Conservation (phyloP, 1,140 invertebrate species). For the Drosophila sturtevanti region DNA sequence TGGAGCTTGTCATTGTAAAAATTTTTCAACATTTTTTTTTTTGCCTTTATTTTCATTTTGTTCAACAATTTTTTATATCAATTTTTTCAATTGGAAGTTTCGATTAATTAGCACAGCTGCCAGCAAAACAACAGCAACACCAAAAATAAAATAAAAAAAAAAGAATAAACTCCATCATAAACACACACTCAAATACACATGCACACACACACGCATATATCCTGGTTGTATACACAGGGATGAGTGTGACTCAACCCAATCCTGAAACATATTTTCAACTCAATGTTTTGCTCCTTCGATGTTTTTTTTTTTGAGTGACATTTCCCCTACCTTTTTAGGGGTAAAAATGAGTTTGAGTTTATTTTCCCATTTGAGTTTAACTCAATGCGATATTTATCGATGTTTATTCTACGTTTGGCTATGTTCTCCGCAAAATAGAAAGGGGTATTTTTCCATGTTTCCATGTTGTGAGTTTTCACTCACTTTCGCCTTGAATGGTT, state of each 20-base stretch:
- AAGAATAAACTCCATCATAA: not conserved
- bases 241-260: not conserved
- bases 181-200: not conserved
- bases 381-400: constrained; percentile 21
- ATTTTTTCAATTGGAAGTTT: constrained; percentile 47
- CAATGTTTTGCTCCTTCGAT: constrained; percentile 12
- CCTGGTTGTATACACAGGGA: not conserved
- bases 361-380: constrained; percentile 31
- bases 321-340: not conserved
- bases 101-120: constrained; percentile 69
- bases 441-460: no score
- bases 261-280: not conserved
- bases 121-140: constrained; percentile 7
- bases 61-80: constrained; percentile 20
- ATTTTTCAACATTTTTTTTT: not conserved
- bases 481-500: not conserved
- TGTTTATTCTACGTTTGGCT: not conserved
- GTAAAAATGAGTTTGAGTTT: constrained; percentile 36
- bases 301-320: constrained; percentile 8
- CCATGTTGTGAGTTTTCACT: not conserved
- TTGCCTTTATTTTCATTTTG: constrained; percentile 11
- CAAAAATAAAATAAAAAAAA: not conserved
- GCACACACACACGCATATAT: constrained; percentile 4
- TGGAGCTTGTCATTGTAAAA: not conserved
- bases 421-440: not conserved